Evolutionary conservation across 1,140 invertebrate genomes (phyloP), one percentile per base, ranked within the genome.

Genomic region (Drosophila leontia): DNA sequence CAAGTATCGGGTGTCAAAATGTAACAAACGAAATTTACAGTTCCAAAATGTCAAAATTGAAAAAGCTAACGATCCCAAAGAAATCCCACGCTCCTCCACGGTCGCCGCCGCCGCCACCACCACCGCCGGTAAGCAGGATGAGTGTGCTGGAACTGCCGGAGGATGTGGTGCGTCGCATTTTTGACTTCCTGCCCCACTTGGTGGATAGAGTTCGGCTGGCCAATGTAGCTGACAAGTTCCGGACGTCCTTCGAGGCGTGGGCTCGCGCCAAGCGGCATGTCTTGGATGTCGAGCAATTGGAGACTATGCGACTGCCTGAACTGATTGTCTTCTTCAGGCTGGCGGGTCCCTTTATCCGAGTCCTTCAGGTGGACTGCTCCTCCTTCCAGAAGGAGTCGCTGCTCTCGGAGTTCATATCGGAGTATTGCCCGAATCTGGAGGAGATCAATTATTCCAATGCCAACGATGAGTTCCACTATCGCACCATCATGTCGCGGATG

Each of bases 331-430:
- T 91, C 32, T 90, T 91, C 6, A 56, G 19, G n/a, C 15, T 85
- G 9, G 79, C 86, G 1, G 85, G 85, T 3, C 75, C 78, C 5
- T 85, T 58, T 35, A 74, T 90, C 4, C 64, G 50, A 3, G 45
- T 65, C 13, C 53, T 90, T 7, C 5, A 32, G 1, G 61, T 90
- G 1, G 60, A 90, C 48, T 80, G 64, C 8, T 51, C 82, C 3
- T 75, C 78, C 17, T 75, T 65, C 19, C 59, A 91, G 12, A 90
- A 91, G 71, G 86, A 90, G 35, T 91, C 85, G 0, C 57, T 90
- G 34, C 29, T 90, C 6, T 69, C 79, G 39, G 85, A 90, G 44
- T 90, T 90, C 17, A 50, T 90, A 12, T 60, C 61, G 1, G 78
- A 91, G 35, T 90, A 58, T 23, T 90, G 85, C 44, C 75, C 62